phyloP scores from a whole-genome alignment of 2,888 invertebrate species.

The Cylindroiulus punctatus region DNA sequence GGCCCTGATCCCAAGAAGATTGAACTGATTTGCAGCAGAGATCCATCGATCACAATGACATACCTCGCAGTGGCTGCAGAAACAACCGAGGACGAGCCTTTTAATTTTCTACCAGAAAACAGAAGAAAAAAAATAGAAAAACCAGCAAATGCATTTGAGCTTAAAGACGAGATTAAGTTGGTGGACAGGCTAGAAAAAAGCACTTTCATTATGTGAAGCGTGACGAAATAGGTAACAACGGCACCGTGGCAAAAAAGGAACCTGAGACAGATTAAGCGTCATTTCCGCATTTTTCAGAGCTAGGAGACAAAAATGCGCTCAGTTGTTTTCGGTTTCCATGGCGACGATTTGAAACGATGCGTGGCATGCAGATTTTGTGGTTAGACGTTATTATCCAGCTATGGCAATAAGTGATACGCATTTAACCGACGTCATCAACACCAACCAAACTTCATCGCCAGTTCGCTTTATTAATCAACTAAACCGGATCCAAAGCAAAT shows the following conservation, averaged over 20 bases:
- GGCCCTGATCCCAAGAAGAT: neutral
- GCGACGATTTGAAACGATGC: neutral
- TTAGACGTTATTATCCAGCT: neutral
- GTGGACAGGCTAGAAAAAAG: neutral
- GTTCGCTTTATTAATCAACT: neutral
- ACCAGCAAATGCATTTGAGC: neutral
- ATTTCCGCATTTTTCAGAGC: conserved; percentile 15
- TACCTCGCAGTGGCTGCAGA: neutral
- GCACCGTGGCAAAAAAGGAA: neutral
- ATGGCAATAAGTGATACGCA: neutral
- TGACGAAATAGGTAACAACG: neutral
- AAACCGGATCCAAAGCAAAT: neutral
- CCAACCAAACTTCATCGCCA: neutral
- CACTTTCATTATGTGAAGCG: neutral
- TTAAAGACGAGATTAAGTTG: neutral
- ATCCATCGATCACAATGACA: neutral
- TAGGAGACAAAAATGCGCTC: neutral
- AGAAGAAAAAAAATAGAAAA: neutral
- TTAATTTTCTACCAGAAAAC: neutral
- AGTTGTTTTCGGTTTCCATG: conserved; percentile 23
- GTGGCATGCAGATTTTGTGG: neutral
- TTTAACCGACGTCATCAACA: conserved; percentile 16
- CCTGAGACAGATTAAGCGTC: neutral
- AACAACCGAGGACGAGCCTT: neutral
- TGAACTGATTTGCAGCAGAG: neutral